Conservation (phyloP, 2,113 vertebrate genomes). For the Cnemophilus loriae region DNA sequence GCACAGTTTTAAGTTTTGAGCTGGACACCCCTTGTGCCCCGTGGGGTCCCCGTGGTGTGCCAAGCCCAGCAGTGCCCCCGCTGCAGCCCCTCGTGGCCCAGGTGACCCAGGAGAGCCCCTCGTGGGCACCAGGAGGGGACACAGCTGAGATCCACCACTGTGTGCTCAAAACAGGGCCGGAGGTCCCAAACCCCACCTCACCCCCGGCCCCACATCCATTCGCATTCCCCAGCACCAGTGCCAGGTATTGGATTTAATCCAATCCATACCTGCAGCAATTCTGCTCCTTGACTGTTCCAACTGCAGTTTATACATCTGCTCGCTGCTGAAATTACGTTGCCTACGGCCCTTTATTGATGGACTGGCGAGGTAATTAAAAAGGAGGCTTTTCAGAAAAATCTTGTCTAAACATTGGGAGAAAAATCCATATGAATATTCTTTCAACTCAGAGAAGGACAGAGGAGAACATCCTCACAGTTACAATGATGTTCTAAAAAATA, state of each 20-base stretch:
- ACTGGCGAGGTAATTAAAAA: constrained; percentile 43
- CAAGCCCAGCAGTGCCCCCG: neutral
- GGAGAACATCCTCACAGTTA: neutral
- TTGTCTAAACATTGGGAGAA: constrained; percentile 16
- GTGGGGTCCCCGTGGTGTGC: neutral
- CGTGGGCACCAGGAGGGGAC: neutral
- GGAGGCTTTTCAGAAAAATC: neutral
- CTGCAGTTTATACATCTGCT: neutral
- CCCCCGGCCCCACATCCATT: fast-evolving
- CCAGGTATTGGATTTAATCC: neutral
- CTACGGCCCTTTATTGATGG: constrained; percentile 11
- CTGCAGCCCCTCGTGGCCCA: neutral
- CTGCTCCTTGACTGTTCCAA: neutral
- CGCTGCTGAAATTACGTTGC: neutral
- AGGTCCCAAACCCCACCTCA: neutral
- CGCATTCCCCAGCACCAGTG: neutral
- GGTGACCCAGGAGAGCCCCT: neutral
- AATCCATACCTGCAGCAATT: neutral
- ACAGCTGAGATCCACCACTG: fast-evolving
- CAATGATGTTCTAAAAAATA: neutral
- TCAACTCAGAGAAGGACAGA: neutral
- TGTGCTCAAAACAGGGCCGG: fast-evolving
- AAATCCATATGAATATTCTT: constrained; percentile 26
- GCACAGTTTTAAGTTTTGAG: fast-evolving
- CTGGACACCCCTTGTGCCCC: no score